phyloP scores from a whole-genome alignment of 2,888 invertebrate species.

The Autographa gamma region DNA sequence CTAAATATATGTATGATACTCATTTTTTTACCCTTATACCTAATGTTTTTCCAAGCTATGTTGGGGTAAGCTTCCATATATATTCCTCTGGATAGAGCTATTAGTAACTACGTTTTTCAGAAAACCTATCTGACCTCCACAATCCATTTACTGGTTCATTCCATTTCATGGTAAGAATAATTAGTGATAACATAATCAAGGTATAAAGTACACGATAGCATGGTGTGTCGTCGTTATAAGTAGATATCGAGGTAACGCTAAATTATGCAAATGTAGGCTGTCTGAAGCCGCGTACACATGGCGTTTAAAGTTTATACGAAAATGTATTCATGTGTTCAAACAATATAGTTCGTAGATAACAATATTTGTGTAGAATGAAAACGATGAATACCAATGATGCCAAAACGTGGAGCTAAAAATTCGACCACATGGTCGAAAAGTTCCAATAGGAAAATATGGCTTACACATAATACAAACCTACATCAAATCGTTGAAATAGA shows the following conservation, averaged over 20 bases:
- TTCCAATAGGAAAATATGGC: conserved; percentile 1
- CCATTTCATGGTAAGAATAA: no score
- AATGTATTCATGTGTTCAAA: background rate
- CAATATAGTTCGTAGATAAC: background rate
- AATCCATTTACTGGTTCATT: no score
- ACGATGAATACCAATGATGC: conserved; percentile 1
- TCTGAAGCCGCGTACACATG: conserved; percentile 27
- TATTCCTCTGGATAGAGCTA: no score
- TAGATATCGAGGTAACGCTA: conserved; percentile 48
- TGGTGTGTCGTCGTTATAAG: conserved; percentile 27
- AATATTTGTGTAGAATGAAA: background rate
- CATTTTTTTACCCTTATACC: no score
- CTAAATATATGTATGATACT: no score
- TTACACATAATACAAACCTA: background rate
- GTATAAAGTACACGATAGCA: conserved; percentile 9
- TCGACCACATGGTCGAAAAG: conserved; percentile 32
- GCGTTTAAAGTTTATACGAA: background rate
- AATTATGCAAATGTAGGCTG: conserved; percentile 54
- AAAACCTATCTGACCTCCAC: no score
- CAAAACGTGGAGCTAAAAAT: background rate
- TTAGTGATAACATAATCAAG: background rate
- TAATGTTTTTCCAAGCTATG: no score
- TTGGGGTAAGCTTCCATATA: no score
- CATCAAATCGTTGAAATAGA: background rate
- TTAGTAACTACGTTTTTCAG: no score